Evolutionary conservation across 2,113 vertebrate species (phyloP).

Genomic region (Hippocampus abdominalis): DNA sequence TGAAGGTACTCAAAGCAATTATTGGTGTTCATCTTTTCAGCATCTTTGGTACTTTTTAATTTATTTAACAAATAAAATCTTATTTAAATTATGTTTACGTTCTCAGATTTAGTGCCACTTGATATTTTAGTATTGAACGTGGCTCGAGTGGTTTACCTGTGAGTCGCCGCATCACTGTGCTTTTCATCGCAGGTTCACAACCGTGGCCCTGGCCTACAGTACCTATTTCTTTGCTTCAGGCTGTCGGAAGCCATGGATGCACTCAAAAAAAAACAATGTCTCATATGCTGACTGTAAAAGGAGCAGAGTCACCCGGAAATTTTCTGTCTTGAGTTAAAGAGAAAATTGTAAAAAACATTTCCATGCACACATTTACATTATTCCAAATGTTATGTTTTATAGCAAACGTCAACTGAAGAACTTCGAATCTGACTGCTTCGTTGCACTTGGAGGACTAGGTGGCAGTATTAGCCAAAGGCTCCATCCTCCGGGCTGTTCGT

Average conservation of each 20-base stretch:
- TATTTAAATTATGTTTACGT: background rate
- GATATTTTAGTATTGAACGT: background rate
- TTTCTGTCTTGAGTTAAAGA: background rate
- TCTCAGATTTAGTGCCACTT: background rate
- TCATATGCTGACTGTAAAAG: background rate
- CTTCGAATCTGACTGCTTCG: background rate
- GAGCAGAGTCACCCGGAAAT: background rate
- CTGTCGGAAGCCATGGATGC: background rate
- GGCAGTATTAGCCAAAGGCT: constrained; percentile 52
- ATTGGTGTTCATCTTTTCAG: constrained; percentile 46
- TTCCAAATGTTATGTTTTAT: background rate
- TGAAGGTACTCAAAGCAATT: constrained; percentile 48
- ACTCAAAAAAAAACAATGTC: background rate
- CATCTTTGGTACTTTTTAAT: constrained; percentile 71
- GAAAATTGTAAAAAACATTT: background rate
- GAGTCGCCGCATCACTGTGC: background rate
- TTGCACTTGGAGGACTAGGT: constrained; percentile 50
- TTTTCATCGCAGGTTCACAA: background rate
- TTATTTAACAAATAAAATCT: constrained; percentile 78
- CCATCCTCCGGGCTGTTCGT: too few species aligned
- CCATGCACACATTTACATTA: background rate
- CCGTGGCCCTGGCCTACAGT: too few species aligned
- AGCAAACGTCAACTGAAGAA: background rate
- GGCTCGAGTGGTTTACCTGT: background rate
- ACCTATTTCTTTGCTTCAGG: background rate